A percentile compares a stretch with the other conserved stretches of the same genome.
These are phyloP conservation scores for Hemitrygon akajei DNA, from an alignment of 2,797 vertebrate genomes.

Conservation along the genomic window DNA sequence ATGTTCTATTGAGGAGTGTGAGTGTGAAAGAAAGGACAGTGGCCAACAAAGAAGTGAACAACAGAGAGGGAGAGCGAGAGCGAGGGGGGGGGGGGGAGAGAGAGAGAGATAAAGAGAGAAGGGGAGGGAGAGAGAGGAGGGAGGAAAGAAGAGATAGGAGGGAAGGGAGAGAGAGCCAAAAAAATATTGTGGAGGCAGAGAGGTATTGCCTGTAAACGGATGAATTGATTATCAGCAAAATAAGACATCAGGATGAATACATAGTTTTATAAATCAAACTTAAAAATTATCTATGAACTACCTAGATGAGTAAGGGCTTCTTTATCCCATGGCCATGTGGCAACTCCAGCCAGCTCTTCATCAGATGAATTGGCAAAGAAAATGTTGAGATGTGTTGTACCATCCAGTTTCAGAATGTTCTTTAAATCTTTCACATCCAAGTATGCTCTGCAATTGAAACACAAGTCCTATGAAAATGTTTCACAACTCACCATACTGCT, in stretches of 20 bases:
- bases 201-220: constrained; percentile 42
- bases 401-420: constrained; percentile 83
- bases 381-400: constrained; percentile 93
- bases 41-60: neutral
- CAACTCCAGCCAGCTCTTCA: constrained; percentile 91
- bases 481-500: neutral
- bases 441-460: constrained; percentile 74
- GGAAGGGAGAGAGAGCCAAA: too few relatives aligned
- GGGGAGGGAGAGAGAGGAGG: constrained; percentile 43
- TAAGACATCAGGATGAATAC: constrained; percentile 42
- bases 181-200: constrained; percentile 47
- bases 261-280: constrained; percentile 41
- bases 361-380: constrained; percentile 98
- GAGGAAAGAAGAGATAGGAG: constrained; percentile 38
- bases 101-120: constrained; percentile 45
- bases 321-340: constrained; percentile 99
- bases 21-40: neutral
- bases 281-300: constrained; percentile 49
- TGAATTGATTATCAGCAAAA: constrained; percentile 41
- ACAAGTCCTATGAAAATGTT: neutral
- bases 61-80: neutral
- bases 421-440: constrained; percentile 94
- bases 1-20: neutral
- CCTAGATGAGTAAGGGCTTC: constrained; percentile 93
- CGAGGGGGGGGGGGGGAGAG: constrained; percentile 38